Evolutionary conservation across 92 coral and sea anemone species (phyloP).

Genomic region (Actinernus sp.): DNA sequence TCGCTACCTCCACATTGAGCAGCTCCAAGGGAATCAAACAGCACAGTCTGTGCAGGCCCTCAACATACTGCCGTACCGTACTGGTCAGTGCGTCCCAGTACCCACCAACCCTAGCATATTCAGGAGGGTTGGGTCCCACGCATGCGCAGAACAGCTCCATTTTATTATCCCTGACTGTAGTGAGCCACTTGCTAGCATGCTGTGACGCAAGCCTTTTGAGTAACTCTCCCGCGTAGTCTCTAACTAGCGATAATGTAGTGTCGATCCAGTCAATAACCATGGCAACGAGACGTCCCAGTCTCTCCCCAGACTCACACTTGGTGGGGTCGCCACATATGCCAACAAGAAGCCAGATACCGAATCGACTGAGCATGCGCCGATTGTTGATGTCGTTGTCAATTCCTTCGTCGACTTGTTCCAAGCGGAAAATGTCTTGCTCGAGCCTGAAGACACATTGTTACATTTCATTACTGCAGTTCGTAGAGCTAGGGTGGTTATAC

Average conservation of each 20-base stretch:
- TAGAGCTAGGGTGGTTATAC: no score
- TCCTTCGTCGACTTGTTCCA: constrained; percentile 72
- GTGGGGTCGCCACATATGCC: constrained; percentile 86
- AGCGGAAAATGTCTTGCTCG: constrained; percentile 57
- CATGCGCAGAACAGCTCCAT: constrained; percentile 90
- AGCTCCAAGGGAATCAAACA: constrained; percentile 88
- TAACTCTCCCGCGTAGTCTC: constrained; percentile 88
- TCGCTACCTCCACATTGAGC: constrained; percentile 84
- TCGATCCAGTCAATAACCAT: constrained; percentile 97
- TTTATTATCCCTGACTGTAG: constrained; percentile 80
- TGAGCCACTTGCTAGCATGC: constrained; percentile 93
- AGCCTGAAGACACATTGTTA: constrained; percentile 47
- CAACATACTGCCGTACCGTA: constrained; percentile 83
- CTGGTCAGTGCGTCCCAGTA: constrained; percentile 85
- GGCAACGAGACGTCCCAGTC: constrained; percentile 93
- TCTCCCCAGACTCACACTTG: constrained; percentile 81
- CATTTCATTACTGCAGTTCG: no score
- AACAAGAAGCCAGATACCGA: constrained; percentile 94
- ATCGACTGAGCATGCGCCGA: constrained; percentile 94
- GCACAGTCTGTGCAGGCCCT: constrained; percentile 93
- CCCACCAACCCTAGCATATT: constrained; percentile 88
- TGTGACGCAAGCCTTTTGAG: constrained; percentile 85
- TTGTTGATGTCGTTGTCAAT: constrained; percentile 94
- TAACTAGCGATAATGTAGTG: constrained; percentile 79
- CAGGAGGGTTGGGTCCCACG: constrained; percentile 89